Evolutionary conservation across 1,140 invertebrate species (phyloP).

Genomic region (Leptonema lineaticorne): DNA sequence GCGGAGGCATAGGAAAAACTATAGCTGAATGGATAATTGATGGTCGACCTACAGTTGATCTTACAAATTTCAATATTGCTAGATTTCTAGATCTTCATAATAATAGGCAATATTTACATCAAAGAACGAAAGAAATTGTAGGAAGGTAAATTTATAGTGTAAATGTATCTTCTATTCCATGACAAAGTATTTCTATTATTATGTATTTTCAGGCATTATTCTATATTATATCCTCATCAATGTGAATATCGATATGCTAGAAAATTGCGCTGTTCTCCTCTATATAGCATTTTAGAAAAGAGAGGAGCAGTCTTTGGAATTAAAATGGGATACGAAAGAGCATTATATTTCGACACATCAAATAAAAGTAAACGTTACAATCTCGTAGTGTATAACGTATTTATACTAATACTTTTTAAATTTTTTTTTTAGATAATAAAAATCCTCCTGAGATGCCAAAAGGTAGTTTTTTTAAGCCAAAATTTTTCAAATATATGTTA

Average conservation of each 20-base stretch:
- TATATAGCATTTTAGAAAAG: constrained; percentile 74
- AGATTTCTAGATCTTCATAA: constrained; percentile 82
- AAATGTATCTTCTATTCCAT: background rate
- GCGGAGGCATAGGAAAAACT: constrained; percentile 75
- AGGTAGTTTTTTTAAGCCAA: constrained; percentile 71
- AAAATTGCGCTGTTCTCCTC: constrained; percentile 73
- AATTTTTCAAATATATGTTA: constrained; percentile 74
- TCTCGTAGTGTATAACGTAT: background rate
- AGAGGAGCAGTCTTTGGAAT: constrained; percentile 79
- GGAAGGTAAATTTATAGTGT: constrained; percentile 53
- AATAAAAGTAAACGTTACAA: constrained; percentile 49
- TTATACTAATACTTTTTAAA: background rate
- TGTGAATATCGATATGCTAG: constrained; percentile 68
- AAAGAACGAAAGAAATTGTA: constrained; percentile 73
- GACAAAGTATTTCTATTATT: too few species aligned
- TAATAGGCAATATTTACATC: constrained; percentile 72
- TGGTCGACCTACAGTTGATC: constrained; percentile 63
- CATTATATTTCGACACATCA: constrained; percentile 63
- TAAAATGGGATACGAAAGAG: constrained; percentile 84
- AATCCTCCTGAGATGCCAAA: constrained; percentile 53
- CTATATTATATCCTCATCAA: constrained; percentile 66
- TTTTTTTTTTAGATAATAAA: constrained; percentile 38
- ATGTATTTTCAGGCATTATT: constrained; percentile 59
- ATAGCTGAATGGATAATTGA: constrained; percentile 75
- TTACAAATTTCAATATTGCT: constrained; percentile 69